These are phyloP conservation scores for Meloidogyne exigua DNA, from an alignment of 1,140 invertebrate species.

Conservation along the genomic window DNA sequence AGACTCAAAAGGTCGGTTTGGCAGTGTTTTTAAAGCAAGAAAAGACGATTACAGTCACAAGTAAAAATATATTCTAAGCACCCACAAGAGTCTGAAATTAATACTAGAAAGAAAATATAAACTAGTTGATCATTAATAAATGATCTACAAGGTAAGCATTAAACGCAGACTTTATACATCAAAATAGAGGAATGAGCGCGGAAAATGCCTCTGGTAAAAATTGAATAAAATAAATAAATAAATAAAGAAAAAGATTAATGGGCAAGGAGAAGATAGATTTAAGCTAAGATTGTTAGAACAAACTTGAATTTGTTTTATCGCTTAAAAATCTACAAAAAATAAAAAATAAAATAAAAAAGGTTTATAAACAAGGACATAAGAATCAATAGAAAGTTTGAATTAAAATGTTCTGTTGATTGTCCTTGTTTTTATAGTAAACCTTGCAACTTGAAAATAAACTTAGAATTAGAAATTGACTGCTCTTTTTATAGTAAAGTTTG, in stretches of 20 bases:
- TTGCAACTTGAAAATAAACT: too few species aligned
- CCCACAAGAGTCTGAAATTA: too few species aligned
- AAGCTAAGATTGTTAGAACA: neutral
- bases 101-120: neutral
- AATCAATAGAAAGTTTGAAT: too few species aligned
- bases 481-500: too few species aligned
- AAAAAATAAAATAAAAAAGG: neutral
- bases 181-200: constrained; percentile 1
- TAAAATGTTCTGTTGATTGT: too few species aligned
- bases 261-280: neutral
- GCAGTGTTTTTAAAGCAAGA: too few species aligned
- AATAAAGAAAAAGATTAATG: neutral
- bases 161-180: neutral
- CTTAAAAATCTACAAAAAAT: neutral
- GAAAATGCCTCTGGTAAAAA: neutral
- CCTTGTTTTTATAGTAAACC: too few species aligned
- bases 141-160: neutral
- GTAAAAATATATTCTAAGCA: too few species aligned
- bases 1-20: too few species aligned
- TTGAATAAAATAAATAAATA: neutral
- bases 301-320: neutral
- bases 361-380: neutral
- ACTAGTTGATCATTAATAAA: neutral
- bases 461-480: too few species aligned
- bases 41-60: too few species aligned